Evolutionary conservation across 2,797 vertebrate genomes (phyloP).

Genomic region (Acipenser oxyrinchus): DNA sequence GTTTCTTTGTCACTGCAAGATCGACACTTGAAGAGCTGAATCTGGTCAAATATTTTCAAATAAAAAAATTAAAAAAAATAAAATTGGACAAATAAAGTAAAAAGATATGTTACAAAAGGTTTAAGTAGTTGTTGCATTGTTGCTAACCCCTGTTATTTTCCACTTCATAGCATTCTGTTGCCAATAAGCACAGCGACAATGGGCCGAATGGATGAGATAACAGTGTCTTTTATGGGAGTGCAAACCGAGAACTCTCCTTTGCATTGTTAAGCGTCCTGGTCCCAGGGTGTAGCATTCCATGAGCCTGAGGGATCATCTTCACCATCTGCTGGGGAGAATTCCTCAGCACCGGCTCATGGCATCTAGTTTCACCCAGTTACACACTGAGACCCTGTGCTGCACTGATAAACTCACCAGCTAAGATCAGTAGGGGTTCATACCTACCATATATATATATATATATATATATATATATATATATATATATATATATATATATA

Average conservation of each 20-base stretch:
- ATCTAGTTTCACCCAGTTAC: neutral
- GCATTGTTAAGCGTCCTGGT: conserved; percentile 64
- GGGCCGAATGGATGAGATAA: conserved; percentile 67
- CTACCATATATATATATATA: no score
- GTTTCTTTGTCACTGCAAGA: no score
- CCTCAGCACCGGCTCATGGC: conserved; percentile 29
- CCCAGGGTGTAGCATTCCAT: conserved; percentile 73
- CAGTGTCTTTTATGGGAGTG: conserved; percentile 53
- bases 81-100: no score
- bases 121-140: neutral
- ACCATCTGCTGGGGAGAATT: conserved; percentile 65
- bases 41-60: no score
- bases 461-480: no score
- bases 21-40: no score
- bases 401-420: no score
- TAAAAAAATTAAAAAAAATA: neutral
- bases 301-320: conserved; percentile 47
- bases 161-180: conserved; percentile 19
- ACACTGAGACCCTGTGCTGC: no score
- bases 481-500: no score
- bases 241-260: conserved; percentile 65
- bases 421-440: no score
- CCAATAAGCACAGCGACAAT: conserved; percentile 50
- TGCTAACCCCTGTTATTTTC: neutral
- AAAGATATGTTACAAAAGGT: no score